Evolutionary conservation across 2,113 vertebrate genomes (phyloP), one percentile per base, ranked within the genome.

Genomic region (Ctenodactylus gundi): DNA sequence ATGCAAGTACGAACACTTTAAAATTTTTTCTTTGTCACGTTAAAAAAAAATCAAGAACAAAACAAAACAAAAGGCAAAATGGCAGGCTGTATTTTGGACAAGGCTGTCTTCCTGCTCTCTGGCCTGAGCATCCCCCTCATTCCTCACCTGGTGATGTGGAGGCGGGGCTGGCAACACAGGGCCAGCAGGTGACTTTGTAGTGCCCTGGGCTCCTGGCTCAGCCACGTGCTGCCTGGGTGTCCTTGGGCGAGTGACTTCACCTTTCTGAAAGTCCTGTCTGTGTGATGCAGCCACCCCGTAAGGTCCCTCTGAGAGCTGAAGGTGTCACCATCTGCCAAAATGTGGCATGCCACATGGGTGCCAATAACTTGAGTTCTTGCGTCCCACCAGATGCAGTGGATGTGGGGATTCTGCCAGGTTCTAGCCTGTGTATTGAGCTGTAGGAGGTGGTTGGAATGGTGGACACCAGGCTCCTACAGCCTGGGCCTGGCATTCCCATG

Each of bases 81-180:
- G n/a, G n/a, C n/a, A n/a, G n/a, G n/a, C n/a, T n/a, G n/a, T n/a
- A n/a, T n/a, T n/a, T n/a, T n/a, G n/a, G n/a, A n/a, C n/a, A n/a
- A n/a, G n/a, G n/a, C n/a, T n/a, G n/a, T n/a, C n/a, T n/a, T n/a
- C n/a, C n/a, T n/a, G n/a, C n/a, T n/a, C n/a, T n/a, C n/a, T n/a
- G n/a, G n/a, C n/a, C n/a, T n/a, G n/a, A n/a, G 55, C 46, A 13
- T 20, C 14, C 31, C 70, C 46, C 64, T 17, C 0, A 0, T 7
- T 53, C n/a, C n/a, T 4, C 21, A 9, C 12, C 53, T 67, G 21
- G 31, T 27, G 49, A 21, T 49, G 51, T 36, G 44, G 34, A 36
- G 27, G 20, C 65, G 64, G 27, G 23, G 13, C 39, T 62, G 29
- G 36, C 21, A 14, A 34, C 34, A 21, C 73, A 72, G n/a, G n/a